Conservation (phyloP, 2,888 invertebrate species). For the Lasioglossum pauxillum region DNA sequence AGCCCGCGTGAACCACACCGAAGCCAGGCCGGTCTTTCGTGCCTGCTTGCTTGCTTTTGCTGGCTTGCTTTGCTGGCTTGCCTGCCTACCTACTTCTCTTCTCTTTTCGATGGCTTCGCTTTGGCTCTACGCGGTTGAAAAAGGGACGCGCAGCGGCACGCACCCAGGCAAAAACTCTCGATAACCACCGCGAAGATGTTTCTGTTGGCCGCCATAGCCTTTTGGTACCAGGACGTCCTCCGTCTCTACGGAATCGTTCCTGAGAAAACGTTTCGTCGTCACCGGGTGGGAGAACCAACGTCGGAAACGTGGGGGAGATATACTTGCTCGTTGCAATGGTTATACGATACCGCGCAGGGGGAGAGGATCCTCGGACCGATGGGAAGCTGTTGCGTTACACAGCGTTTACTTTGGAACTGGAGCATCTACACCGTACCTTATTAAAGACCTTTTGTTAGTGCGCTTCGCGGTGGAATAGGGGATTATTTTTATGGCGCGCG, state of each 20-base stretch:
- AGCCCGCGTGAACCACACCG: slow-evolving; percentile 73
- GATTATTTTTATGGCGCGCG: slow-evolving; percentile 36
- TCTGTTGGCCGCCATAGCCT: slow-evolving; percentile 14
- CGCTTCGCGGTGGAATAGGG: slow-evolving; percentile 4
- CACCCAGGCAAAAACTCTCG: slow-evolving; percentile 56
- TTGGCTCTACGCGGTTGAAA: slow-evolving; percentile 47
- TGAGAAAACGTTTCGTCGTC: slow-evolving; percentile 40
- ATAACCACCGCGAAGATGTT: slow-evolving; percentile 41
- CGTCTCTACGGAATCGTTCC: slow-evolving; percentile 41
- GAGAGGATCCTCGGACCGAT: slow-evolving; percentile 45
- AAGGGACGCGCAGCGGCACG: slow-evolving; percentile 20
- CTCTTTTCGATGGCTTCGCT: slow-evolving; percentile 65
- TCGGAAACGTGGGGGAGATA: slow-evolving; percentile 51
- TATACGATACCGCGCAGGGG: slow-evolving; percentile 59
- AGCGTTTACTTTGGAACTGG: slow-evolving; percentile 49
- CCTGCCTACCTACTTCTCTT: slow-evolving; percentile 53
- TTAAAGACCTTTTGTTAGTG: slow-evolving; percentile 21
- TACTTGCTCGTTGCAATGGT: slow-evolving; percentile 43
- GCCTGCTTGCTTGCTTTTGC: slow-evolving; percentile 34
- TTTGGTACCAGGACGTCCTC: slow-evolving; percentile 48
- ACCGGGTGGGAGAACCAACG: not conserved
- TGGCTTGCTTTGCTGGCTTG: slow-evolving; percentile 24
- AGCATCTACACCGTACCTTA: slow-evolving; percentile 36
- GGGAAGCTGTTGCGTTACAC: slow-evolving; percentile 49
- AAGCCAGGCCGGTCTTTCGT: slow-evolving; percentile 55